Percentiles rank a stretch among this genome's conserved stretches.
These are phyloP conservation scores for Latrodectus geometricus DNA, from an alignment of 1,140 invertebrate genomes.

Conservation along the genomic window DNA sequence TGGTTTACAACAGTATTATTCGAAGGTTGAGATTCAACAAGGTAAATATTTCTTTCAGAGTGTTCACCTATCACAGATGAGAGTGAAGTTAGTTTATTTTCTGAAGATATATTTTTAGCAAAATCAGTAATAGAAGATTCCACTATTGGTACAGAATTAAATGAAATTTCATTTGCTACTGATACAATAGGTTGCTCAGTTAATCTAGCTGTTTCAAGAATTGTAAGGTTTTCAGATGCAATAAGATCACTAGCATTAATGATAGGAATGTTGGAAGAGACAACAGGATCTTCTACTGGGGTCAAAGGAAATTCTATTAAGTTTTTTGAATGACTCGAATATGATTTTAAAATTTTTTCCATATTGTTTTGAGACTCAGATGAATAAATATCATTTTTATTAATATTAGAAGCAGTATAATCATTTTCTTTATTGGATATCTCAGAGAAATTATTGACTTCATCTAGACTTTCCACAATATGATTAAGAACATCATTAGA, in stretches of 20 bases:
- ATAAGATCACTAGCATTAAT: background rate
- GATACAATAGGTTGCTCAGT: background rate
- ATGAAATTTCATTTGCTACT: background rate
- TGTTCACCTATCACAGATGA: background rate
- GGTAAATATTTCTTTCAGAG: background rate
- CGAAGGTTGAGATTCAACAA: background rate
- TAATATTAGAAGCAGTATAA: too few relatives aligned
- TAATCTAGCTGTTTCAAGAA: background rate
- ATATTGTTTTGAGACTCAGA: too few relatives aligned
- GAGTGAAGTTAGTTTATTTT: background rate
- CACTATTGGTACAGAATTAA: too few relatives aligned
- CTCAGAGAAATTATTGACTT: background rate
- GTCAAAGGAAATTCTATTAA: background rate
- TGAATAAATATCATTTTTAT: too few relatives aligned
- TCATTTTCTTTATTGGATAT: too few relatives aligned
- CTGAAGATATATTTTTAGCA: background rate
- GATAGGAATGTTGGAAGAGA: background rate
- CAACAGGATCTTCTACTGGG: background rate
- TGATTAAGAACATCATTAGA: background rate
- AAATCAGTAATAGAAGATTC: background rate
- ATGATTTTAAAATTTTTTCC: too few relatives aligned
- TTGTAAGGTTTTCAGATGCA: background rate
- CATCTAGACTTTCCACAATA: background rate
- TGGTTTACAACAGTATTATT: background rate
- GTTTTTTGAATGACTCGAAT: too few relatives aligned